phyloP scores from a whole-genome alignment of 2,888 invertebrate species.

The Caenorhabditis sp. region DNA sequence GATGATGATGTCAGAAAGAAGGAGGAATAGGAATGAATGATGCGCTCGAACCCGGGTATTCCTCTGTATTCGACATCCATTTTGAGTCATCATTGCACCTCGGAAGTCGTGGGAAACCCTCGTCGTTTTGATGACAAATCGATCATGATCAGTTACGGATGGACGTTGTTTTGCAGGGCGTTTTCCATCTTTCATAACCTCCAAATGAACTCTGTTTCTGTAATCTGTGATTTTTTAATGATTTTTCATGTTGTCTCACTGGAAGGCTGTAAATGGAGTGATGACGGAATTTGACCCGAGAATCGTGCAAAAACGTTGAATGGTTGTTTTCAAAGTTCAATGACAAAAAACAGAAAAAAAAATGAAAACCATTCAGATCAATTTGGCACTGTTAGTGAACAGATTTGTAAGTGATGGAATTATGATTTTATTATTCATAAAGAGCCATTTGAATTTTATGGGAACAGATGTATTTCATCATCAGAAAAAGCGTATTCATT shows the following conservation, averaged over 20 bases:
- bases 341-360: no score
- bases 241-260: no score
- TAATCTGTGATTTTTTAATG: constrained; percentile 18
- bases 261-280: no score
- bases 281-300: no score
- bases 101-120: constrained; percentile 20
- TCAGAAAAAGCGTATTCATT: background rate
- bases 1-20: constrained; percentile 60
- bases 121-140: constrained; percentile 7
- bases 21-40: constrained; percentile 13
- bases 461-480: background rate
- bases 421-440: no score
- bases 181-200: constrained; percentile 15
- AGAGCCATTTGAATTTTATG: no score
- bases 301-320: no score
- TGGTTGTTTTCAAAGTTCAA: background rate
- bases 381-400: no score
- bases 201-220: constrained; percentile 36
- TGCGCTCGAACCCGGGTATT: background rate
- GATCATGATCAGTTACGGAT: constrained; percentile 30
- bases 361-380: no score
- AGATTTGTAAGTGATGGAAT: no score
- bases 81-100: constrained; percentile 44
- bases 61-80: constrained; percentile 8
- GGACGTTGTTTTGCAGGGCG: constrained; percentile 8